Base-by-base conservation (phyloP, 2,888 invertebrate species). In the Chrysolina haemoptera region DNA sequence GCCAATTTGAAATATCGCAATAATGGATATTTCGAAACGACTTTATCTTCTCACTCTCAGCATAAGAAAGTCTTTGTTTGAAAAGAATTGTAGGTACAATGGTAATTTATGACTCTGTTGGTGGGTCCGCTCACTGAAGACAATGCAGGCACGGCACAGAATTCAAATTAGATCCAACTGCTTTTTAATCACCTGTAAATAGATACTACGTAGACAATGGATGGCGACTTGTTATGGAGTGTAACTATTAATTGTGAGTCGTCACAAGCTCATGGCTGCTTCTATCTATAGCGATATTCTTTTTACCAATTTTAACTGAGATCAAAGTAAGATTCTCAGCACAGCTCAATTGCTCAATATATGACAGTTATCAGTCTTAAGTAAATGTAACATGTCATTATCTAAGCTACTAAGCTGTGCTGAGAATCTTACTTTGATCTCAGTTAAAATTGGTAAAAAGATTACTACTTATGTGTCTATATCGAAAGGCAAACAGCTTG, bases 111-210 rank as follows among this genome's bases (percentile, higher is more conserved):
- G 74, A 80, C 78, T 70, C 55, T 74, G 76, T 76, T 70, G 77
- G 79, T 79, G 80, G 81, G 82, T 82, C 84, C 81, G 83, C 84
- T 84, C 82, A 83, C 80, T 80, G 84, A 80, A 83, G 84, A 85
- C 85, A 85, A 85, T 85, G 83, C 81, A 80, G 68, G 69, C 76
- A 75, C 75, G 75, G 76, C 79, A 80, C 75, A 77, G 84, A 83
- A 84, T 83, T 84, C 81, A 82, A 84, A 84, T 84, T 79, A 83
- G 78, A 76, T 78, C 80, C 82, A 83, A 83, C 82, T 82, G 84
- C 80, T 83, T 85, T 84, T 83, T 84, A 85, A 85, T 85, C 81
- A 83, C 80, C 82, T 80, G 84, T 83, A 83, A 84, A 81, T 81
- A 80, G 82, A 75, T 74, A 78, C 73, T 78, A 75, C 76, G 73